These are phyloP conservation scores for Mus spretus DNA, from an alignment of 2,797 vertebrate genomes.

Conservation along the genomic window DNA sequence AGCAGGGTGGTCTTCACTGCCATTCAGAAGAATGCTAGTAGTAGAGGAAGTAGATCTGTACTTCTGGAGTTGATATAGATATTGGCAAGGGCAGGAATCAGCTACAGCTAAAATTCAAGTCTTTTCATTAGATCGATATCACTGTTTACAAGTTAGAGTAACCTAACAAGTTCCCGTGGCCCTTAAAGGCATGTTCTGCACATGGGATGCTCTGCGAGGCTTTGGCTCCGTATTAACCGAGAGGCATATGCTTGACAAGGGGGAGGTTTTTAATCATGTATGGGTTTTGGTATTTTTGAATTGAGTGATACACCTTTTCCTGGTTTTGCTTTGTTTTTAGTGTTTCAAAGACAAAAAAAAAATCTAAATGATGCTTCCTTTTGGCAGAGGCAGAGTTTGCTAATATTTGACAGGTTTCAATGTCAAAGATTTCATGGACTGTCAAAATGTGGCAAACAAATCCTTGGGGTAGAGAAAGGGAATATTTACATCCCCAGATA, in stretches of 20 bases:
- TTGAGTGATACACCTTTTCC: conserved; percentile 85
- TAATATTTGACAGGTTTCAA: conserved; percentile 94
- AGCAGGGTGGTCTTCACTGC: background rate
- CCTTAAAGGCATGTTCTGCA: background rate
- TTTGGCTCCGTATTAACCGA: background rate
- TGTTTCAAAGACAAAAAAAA: conserved; percentile 81
- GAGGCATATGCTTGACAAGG: conserved; percentile 22
- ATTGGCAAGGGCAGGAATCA: background rate
- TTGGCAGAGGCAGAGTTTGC: conserved; percentile 89
- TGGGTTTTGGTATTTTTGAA: conserved; percentile 84
- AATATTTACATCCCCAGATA: conserved; percentile 95
- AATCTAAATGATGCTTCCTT: conserved; percentile 87
- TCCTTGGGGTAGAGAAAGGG: conserved; percentile 91
- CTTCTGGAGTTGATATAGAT: background rate
- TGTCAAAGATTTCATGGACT: conserved; percentile 93
- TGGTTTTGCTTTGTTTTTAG: conserved; percentile 35
- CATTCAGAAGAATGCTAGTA: background rate
- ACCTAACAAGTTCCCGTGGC: background rate
- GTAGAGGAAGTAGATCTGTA: background rate
- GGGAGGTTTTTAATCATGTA: conserved; percentile 65
- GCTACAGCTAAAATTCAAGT: background rate
- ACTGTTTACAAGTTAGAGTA: conserved; percentile 38
- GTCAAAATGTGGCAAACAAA: conserved; percentile 94
- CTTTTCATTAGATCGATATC: background rate
- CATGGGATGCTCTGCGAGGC: background rate